Base-by-base conservation (phyloP, 2,888 invertebrate species). In the Allacma fusca region DNA sequence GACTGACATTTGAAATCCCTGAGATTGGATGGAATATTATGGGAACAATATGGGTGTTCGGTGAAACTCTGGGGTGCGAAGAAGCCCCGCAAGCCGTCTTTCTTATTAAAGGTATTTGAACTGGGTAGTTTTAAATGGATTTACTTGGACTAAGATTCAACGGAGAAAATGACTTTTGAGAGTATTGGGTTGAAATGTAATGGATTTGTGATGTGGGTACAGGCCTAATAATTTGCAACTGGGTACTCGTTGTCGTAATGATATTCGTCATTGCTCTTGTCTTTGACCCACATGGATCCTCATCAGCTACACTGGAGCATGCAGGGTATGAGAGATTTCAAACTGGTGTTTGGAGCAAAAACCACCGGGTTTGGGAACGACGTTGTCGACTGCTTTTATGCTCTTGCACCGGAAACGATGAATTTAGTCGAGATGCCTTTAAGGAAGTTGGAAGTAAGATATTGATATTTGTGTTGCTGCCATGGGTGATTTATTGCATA, bases 11-110 rank as follows among this genome's bases (percentile, higher is more conserved):
- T 78, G 90, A 94, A 82, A 85, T 94, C 29, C 92, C 93, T 16
- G 95, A 96, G 87, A 89, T 93, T 23, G 90, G 89, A 2, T 91
- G 94, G 88, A 94, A 94, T 85, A 89, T 92, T 76, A 89, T 94
- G 87, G 94, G 94, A 9, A 93, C 94, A 2, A 90, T 93, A 87
- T 94, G 94, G 94, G 91, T 93, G 83, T 92, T 93, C 85, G 92
- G 91, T 84, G 90, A 91, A 82, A 87, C 90, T 26, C 91, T 93
- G 72, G 88, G 91, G 67, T 93, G 93, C 86, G 70, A 76, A 9
- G 90, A 91, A 79, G 83, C 81, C 24, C 81, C 81, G 13, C 89
- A 90, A 69, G 91, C 91, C 85, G 89, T 83, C 4, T 44, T 80
- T 29, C 91, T 92, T 26, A 91, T 93, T 84, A 91, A 93, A 89